Evolutionary conservation across 1,140 invertebrate genomes (phyloP), one percentile per base, ranked within the genome.

Genomic region (Heliconius melpomene): DNA sequence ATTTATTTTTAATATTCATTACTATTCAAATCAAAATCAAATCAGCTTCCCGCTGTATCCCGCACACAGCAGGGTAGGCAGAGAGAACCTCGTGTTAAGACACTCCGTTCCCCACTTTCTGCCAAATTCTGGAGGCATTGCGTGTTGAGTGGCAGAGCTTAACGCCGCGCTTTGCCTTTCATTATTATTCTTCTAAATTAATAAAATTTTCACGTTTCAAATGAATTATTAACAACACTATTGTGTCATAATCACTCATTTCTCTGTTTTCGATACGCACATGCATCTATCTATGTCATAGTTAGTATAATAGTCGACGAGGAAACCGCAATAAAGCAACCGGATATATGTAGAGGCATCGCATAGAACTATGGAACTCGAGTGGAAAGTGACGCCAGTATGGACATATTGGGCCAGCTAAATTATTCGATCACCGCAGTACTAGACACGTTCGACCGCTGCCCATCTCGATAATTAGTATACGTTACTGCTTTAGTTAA

Each of bases 341-440:
- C 76, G 80, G 80, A 78, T 81, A 81, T 36, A n/a, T n/a, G n/a
- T n/a, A 36, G 32, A 36, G 6, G 32, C 32, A 7, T 81, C 77
- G 72, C 74, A 75, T 78, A 77, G 54, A 77, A 54, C 71, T 60
- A 32, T 72, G 54, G 75, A 81, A 54, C 32, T 40, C 72, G 72
- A 77, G 72, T 72, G 78, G 78, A 79, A 79, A 74, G 72, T 79
- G 77, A 72, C 72, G 74, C 60, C 36, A 81, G 77, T 76, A 75
- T 76, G 74, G 78, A 73, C 60, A 74, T 60, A 76, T 66, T 78
- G 77, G 76, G 50, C 36, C 32, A 50, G 70, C 66, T 76, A 70
- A 82, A 82, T 82, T 82, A 82, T 82, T 76, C 77, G 77, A 40
- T 66, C 66, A 79, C 80, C 74, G 70, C 74, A 75, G 74, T 16